Conservation (phyloP, 2,113 vertebrate species). For the Coptodon bakossiorum region DNA sequence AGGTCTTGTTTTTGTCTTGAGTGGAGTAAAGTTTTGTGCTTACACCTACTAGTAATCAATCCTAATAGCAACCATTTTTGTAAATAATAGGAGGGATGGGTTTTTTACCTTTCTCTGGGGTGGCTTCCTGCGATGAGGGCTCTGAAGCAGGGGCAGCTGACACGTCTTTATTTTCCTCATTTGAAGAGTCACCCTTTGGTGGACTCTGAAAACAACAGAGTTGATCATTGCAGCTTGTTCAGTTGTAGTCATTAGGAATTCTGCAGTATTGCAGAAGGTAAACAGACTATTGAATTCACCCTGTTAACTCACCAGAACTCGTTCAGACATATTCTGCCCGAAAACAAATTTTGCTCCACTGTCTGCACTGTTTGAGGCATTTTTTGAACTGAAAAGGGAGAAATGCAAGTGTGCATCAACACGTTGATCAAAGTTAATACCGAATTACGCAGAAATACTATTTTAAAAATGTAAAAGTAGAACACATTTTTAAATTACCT, state of each 20-base stretch:
- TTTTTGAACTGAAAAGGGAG: constrained; percentile 76
- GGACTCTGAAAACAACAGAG: constrained; percentile 78
- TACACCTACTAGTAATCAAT: background rate
- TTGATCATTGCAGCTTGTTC: background rate
- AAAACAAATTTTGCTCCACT: constrained; percentile 91
- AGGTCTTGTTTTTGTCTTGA: background rate
- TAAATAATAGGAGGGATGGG: background rate
- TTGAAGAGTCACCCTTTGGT: constrained; percentile 79
- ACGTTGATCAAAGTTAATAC: background rate
- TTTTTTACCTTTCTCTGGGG: constrained; percentile 86
- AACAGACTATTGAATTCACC: background rate
- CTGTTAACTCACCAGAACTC: constrained; percentile 86
- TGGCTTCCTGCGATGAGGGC: constrained; percentile 84
- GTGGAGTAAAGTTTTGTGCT: background rate
- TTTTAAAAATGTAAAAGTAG: background rate
- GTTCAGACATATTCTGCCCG: constrained; percentile 97
- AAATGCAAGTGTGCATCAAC: background rate
- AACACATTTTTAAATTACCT: constrained; percentile 69
- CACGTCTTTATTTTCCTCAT: constrained; percentile 81
- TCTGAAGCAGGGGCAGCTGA: constrained; percentile 77
- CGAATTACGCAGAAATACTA: background rate
- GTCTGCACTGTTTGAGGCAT: constrained; percentile 80
- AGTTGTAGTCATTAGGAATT: background rate
- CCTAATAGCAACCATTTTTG: background rate
- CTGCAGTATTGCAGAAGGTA: background rate